Evolutionary conservation across 2,888 invertebrate species (phyloP), one percentile per base, ranked within the genome.

Genomic region (Imbricaverruca yamaguchii): DNA sequence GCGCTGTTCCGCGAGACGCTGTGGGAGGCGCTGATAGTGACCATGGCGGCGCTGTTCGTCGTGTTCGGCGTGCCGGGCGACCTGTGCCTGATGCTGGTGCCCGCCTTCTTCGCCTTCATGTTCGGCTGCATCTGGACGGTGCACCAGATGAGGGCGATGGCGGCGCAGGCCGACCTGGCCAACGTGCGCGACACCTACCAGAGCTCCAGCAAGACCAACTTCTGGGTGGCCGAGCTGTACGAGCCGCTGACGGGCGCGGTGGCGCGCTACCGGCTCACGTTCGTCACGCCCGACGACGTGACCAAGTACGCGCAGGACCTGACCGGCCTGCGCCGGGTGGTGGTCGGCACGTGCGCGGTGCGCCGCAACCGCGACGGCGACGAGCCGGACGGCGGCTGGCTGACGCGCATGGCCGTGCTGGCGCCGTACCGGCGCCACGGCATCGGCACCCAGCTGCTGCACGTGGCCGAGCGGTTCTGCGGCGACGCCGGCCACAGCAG

Each of bases 211-310:
- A 84, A 84, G 81, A 85, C 85, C 7, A 84, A 84, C n/a, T 91
- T 91, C 84, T 90, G 91, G 89, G 90, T 92, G 23, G 92, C 92
- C 2, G 92, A 92, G 87, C 90, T 90, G 23, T 91, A 89, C 84
- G 91, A 92, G 84, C 91, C 91, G 23, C n/a, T 59, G n/a, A 23
- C n/a, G 13, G 79, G 79, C 11, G 18, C 79, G 23, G 57, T 23
- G 21, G 23, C 23, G 12, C n/a, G 23, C 23, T 79, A 23, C 57
- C 57, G 25, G 23, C 18, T 57, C 23, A 79, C 57, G 23, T 79
- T 79, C 25, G 79, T 79, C 25, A 57, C 57, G 23, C 57, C 57
- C 13, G 13, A 0, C 4, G 79, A 79, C 57, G 57, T 79, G 23
- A 23, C 23, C 23, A 56, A 59, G 23, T 79, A 79, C 79, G 55